These are phyloP conservation scores for Aplidium turbinatum DNA, from an alignment of 23 tunicate genomes.

Conservation along the genomic window DNA sequence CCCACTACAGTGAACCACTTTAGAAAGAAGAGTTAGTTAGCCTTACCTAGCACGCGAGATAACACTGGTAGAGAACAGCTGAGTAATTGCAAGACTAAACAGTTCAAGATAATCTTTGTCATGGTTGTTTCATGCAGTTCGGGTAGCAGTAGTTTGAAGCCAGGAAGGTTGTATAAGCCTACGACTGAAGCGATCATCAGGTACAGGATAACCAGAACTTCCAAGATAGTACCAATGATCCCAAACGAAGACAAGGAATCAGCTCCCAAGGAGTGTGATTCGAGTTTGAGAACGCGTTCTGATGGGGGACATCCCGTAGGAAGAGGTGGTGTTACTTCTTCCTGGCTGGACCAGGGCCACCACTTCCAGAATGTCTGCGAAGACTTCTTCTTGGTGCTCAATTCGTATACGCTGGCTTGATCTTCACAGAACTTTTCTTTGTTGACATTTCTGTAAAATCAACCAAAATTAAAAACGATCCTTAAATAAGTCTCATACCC, in stretches of 20 bases:
- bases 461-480: background rate
- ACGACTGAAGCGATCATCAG: conserved; percentile 69
- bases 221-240: conserved; percentile 73
- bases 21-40: too few species aligned
- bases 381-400: too few species aligned
- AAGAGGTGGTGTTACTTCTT: too few species aligned
- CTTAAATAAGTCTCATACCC: too few species aligned
- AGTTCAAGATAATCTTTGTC: conserved; percentile 80
- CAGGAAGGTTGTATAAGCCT: conserved; percentile 76
- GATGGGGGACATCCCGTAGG: too few species aligned
- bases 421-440: conserved; percentile 8
- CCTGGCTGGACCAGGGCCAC: conserved; percentile 1
- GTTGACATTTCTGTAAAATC: conserved; percentile 4
- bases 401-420: too few species aligned
- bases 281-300: too few species aligned
- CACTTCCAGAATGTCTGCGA: background rate
- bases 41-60: conserved; percentile 84
- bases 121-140: conserved; percentile 59
- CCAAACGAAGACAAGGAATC: conserved; percentile 84
- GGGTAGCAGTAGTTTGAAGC: conserved; percentile 51
- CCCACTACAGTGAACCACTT: too few species aligned
- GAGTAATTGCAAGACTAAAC: conserved; percentile 62
- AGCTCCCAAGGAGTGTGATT: conserved; percentile 65
- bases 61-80: conserved; percentile 79
- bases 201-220: conserved; percentile 60